Conservation (phyloP, 2,888 invertebrate species). For the Sceliomorpha sp. region DNA sequence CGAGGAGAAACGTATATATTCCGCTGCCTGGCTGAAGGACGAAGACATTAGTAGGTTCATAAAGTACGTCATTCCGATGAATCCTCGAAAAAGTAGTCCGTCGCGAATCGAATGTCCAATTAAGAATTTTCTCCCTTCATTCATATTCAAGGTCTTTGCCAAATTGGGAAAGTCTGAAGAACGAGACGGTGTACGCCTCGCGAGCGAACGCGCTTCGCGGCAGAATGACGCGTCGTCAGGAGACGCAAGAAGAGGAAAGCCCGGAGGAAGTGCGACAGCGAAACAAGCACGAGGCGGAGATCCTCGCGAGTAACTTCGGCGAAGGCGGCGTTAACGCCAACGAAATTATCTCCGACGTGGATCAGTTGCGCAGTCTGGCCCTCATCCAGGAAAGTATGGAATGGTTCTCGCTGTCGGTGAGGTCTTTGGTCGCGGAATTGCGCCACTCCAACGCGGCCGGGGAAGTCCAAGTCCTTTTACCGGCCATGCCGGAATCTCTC, state of each 20-base stretch:
- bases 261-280: conserved; percentile 89
- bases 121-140: too few relatives aligned
- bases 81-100: conserved; percentile 54
- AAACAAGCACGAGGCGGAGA: conserved; percentile 94
- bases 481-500: conserved; percentile 82
- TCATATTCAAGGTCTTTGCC: conserved; percentile 88
- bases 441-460: conserved; percentile 77
- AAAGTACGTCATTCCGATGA: too few relatives aligned
- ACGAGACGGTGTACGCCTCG: conserved; percentile 66
- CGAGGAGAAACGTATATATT: conserved; percentile 89
- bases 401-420: conserved; percentile 71
- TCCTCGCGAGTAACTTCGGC: conserved; percentile 94
- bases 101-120: too few relatives aligned
- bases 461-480: conserved; percentile 68
- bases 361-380: conserved; percentile 90
- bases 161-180: conserved; percentile 87
- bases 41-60: conserved; percentile 96
- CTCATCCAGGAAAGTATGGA: conserved; percentile 96
- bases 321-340: conserved; percentile 91
- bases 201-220: conserved; percentile 61
- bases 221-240: conserved; percentile 79
- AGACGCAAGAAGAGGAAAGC: conserved; percentile 86
- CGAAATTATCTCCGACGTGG: conserved; percentile 93
- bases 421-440: conserved; percentile 66
- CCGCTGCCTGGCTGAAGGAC: conserved; percentile 95